Evolutionary conservation across 2,888 invertebrate species (phyloP).

Genomic region (Perizoma affinitatum): DNA sequence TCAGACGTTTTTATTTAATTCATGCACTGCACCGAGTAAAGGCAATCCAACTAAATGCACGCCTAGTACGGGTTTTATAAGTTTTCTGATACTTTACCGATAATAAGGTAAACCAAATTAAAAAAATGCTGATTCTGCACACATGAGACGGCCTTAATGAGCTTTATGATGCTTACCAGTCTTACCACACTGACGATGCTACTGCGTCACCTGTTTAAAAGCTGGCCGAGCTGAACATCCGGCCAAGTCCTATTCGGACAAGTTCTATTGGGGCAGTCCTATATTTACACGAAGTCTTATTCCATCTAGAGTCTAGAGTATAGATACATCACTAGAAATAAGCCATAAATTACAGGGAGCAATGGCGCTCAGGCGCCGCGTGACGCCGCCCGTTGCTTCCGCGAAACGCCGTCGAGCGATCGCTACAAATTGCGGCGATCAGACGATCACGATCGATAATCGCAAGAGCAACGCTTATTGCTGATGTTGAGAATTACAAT

Average conservation of each 20-base stretch:
- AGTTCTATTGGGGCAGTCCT: too few species aligned
- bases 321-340: slow-evolving; percentile 43
- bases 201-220: too few species aligned
- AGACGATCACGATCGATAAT: slow-evolving; percentile 68
- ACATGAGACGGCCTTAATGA: too few species aligned
- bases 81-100: too few species aligned
- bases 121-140: too few species aligned
- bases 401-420: slow-evolving; percentile 73
- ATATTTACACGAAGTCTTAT: slow-evolving; percentile 41
- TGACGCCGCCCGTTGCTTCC: slow-evolving; percentile 70
- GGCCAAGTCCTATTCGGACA: neutral
- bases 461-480: slow-evolving; percentile 13
- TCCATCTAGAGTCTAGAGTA: neutral
- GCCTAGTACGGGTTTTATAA: too few species aligned
- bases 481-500: slow-evolving; percentile 17
- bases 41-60: too few species aligned
- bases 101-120: too few species aligned
- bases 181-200: too few species aligned
- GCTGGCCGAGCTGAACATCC: neutral
- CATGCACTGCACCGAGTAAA: too few species aligned
- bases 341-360: slow-evolving; percentile 55
- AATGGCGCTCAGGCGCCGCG: slow-evolving; percentile 63
- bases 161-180: too few species aligned
- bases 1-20: too few species aligned
- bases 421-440: slow-evolving; percentile 72